Base-by-base conservation (phyloP, 2,888 invertebrate species). In the Drosophila parthenogenetica region DNA sequence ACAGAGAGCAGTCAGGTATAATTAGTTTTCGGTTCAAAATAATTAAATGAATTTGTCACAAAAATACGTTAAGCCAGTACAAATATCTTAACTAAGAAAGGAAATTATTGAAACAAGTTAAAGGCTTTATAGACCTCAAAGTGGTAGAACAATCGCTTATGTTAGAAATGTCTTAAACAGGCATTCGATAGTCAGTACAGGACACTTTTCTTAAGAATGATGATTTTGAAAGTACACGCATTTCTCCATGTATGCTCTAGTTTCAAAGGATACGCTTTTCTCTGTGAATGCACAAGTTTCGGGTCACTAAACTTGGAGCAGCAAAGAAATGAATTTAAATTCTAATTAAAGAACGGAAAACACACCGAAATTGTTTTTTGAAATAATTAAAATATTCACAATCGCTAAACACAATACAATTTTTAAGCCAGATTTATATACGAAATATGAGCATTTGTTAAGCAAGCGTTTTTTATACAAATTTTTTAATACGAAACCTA, bases 401-500 rank as follows among this genome's bases (percentile, higher is more conserved):
- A 45, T 55, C 14, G 62, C 59, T 13, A 35, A 13, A 35, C 35
- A 35, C 13, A 35, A 35, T 35, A 81, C 72, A 80, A 79, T 81
- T 83, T 83, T 87, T 55, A 77, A 62, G 71, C 79, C 70, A 79
- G 73, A 79, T 84, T 83, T 83, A 66, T 87, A 81, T 62, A 35
- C 32, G 58, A 64, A 69, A 65, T 46, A 74, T 45, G 65, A 53
- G 66, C 79, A 84, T 83, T 83, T 83, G 83, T 83, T 83, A 84
- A 81, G 79, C 74, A 75, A 81, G 75, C 58, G 68, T 77, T 83
- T 82, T 83, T 83, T 83, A 83, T 83, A 83, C 77, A 59, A 69
- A 87, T 83, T 77, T 83, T 83, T 83, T 83, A 77, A 83, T 83
- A 83, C 87, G 64, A 76, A 86, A 46, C 55, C 63, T 8, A 69